Evolutionary conservation across 2,113 vertebrate species (phyloP), one percentile per base, ranked within the genome.

Genomic region (Podocnemis expansa): DNA sequence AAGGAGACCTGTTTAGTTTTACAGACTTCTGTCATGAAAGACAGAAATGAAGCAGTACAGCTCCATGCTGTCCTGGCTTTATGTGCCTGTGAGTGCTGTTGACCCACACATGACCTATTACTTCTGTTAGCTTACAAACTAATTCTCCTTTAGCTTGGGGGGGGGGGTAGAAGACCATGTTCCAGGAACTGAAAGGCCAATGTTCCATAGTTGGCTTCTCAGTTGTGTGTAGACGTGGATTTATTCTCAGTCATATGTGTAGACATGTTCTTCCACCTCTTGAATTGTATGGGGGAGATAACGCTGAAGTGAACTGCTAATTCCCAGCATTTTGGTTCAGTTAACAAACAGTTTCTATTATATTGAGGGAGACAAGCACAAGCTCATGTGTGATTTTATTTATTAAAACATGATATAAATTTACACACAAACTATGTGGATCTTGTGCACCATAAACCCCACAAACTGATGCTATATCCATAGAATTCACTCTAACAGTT

Each of bases 21-120:
- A 67, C 34, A 29, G 8, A 49, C 19, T 29, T 8, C n/a, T 10
- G 54, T 7, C 27, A 1, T 56, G 67, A 38, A 14, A 56, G 55
- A 51, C 19, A 49, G 41, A 17, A 90, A n/a, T 12, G 56, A 54
- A 85, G 82, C 19, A 14, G 1, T 2, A 5, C 17, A 0, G 1
- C 29, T 24, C 5, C 27, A 11, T 16, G 78, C 29, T 31, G 41
- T 75, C 67, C 8, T 49, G 49, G 60, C 31, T 85, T 80, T 78
- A 6, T 4, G 0, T 1, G 4, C 0, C 0, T 52, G 5, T 11
- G n/a, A 73, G 67, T 22, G 34, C 19, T 2, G 19, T 67, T 67
- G 63, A 17, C 31, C 63, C 34, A 21, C 31, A 19, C 63, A 67
- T 38, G 63, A n/a, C 31, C 31, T 67, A n/a, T 21, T 67, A 31